A percentile compares a stretch with the other conserved stretches of the same genome.
phyloP scores from a whole-genome alignment of 53 echinoderm and acorn worm species.

The Patiria pectinifera region DNA sequence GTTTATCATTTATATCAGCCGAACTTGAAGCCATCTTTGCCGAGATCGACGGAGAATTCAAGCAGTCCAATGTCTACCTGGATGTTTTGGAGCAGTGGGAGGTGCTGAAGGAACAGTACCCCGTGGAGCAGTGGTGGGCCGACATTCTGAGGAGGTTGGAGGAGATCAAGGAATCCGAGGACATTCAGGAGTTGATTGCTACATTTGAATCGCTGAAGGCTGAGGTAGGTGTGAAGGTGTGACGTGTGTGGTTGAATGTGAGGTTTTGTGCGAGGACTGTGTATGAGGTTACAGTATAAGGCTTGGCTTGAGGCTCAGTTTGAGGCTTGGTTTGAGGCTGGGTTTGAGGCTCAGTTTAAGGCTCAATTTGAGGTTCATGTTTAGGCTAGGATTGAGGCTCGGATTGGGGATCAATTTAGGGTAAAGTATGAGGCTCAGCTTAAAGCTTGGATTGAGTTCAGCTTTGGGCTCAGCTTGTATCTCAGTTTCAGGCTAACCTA shows the following conservation, averaged over 20 bases:
- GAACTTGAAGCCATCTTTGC: slow-evolving; percentile 25
- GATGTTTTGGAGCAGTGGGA: slow-evolving; percentile 21
- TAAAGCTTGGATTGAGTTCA: background rate
- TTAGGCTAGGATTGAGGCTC: too few species aligned
- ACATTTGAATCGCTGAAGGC: background rate
- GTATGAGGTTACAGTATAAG: background rate
- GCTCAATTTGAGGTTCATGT: background rate
- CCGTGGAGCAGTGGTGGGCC: slow-evolving; percentile 27
- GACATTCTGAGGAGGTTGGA: slow-evolving; percentile 8
- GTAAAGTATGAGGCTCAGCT: too few species aligned
- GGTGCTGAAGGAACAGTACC: slow-evolving; percentile 11
- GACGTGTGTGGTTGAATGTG: background rate
- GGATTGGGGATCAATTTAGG: too few species aligned
- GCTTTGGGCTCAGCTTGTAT: background rate
- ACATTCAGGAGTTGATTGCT: slow-evolving; percentile 31
- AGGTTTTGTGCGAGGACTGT: background rate
- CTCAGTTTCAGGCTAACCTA: background rate
- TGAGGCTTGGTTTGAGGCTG: background rate
- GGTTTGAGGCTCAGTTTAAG: background rate
- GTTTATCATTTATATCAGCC: background rate
- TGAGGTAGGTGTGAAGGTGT: background rate
- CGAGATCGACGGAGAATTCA: slow-evolving; percentile 25
- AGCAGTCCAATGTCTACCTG: slow-evolving; percentile 41
- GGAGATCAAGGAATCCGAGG: slow-evolving; percentile 39
- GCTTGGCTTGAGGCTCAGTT: background rate